Conservation (phyloP, 2,113 vertebrate species). For the Aramus guarauna region DNA sequence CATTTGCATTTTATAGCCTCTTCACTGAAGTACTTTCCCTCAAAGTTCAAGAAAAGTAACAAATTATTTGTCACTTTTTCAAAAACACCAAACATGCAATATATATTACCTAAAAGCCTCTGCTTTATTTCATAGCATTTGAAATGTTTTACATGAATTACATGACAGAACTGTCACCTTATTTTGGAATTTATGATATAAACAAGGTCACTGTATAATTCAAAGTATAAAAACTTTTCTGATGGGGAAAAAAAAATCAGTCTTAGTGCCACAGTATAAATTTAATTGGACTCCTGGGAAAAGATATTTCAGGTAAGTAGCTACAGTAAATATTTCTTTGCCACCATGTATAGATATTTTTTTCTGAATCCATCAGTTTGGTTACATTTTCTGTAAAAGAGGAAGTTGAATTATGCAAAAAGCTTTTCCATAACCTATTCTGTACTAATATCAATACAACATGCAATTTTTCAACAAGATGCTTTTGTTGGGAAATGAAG, state of each 20-base stretch:
- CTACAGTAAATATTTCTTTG: neutral
- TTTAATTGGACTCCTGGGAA: constrained; percentile 42
- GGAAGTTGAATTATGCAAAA: constrained; percentile 5
- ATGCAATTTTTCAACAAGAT: neutral
- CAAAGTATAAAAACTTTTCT: neutral
- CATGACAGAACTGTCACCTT: neutral
- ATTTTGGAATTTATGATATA: neutral
- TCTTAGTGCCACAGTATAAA: neutral
- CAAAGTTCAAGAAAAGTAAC: neutral
- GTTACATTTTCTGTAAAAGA: neutral
- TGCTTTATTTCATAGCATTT: neutral
- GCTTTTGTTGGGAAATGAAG: neutral
- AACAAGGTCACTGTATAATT: constrained; percentile 21
- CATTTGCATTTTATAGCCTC: neutral
- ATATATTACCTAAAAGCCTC: neutral
- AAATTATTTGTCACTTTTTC: neutral
- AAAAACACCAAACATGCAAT: neutral
- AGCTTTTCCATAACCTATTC: neutral
- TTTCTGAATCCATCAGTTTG: neutral
- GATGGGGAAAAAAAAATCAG: neutral
- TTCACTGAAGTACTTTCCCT: neutral
- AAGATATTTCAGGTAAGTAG: constrained; percentile 19
- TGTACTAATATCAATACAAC: neutral
- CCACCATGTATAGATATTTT: neutral
- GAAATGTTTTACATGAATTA: neutral